A percentile compares a stretch with the other conserved stretches of the same genome.
phyloP scores from a whole-genome alignment of 2,797 vertebrate species.

The Gymnothorax reevesii region DNA sequence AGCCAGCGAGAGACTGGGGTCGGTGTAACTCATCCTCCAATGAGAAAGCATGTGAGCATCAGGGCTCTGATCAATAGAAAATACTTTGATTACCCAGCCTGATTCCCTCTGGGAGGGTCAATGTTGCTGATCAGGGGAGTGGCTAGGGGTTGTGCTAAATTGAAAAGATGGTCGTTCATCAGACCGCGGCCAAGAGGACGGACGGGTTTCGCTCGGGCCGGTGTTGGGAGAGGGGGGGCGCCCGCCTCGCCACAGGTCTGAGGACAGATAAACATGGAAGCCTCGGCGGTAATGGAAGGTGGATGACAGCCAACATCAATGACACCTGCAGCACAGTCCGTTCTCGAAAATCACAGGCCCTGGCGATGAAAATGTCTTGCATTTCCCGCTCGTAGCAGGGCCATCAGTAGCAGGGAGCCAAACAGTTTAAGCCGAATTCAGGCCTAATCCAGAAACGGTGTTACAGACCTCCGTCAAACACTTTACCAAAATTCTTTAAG shows the following conservation, averaged over 20 bases:
- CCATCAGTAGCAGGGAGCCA: neutral
- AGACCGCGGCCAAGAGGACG: constrained; percentile 66
- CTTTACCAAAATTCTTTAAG: too few relatives aligned
- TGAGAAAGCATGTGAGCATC: constrained; percentile 56
- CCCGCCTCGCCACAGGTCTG: constrained; percentile 1
- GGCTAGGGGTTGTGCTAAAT: constrained; percentile 60
- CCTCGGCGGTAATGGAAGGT: constrained; percentile 24
- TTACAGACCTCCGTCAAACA: too few relatives aligned
- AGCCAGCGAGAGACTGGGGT: constrained; percentile 32
- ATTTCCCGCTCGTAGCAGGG: neutral
- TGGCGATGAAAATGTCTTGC: neutral
- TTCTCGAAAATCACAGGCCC: neutral
- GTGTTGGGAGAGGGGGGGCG: constrained; percentile 43
- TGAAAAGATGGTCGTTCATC: constrained; percentile 79
- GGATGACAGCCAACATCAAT: neutral
- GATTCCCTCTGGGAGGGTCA: constrained; percentile 67
- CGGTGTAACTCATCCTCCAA: constrained; percentile 55
- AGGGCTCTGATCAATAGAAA: constrained; percentile 61
- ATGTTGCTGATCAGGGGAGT: constrained; percentile 54
- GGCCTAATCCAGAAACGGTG: too few relatives aligned
- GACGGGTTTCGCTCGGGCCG: constrained; percentile 51
- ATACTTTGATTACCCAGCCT: constrained; percentile 68
- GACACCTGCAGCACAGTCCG: neutral
- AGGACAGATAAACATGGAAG: constrained; percentile 42
- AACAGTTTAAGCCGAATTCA: neutral